phyloP scores from a whole-genome alignment of 2,113 vertebrate genomes.

The Paralichthys olivaceus region DNA sequence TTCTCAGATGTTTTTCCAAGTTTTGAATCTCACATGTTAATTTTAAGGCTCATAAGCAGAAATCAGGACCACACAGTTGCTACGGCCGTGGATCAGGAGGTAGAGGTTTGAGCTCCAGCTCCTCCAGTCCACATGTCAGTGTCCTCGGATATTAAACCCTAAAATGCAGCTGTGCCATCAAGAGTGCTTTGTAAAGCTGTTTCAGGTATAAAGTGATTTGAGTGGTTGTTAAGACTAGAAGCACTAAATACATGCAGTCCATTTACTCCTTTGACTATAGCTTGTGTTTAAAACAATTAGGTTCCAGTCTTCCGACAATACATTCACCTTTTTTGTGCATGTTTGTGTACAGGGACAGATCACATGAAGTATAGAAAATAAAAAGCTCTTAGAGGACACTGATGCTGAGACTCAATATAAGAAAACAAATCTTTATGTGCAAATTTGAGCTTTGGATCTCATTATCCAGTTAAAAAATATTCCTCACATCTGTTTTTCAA shows the following conservation, averaged over 20 bases:
- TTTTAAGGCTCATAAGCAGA: constrained; percentile 16
- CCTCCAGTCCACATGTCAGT: too few relatives aligned
- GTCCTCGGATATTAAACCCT: too few relatives aligned
- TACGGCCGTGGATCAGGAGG: background rate
- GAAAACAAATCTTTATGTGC: too few relatives aligned
- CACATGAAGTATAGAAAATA: background rate
- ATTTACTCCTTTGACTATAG: too few relatives aligned
- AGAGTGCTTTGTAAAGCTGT: too few relatives aligned
- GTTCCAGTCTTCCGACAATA: background rate
- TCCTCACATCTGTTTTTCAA: constrained; percentile 15
- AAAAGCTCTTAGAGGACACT: background rate
- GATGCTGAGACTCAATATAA: background rate
- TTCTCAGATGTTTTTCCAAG: constrained; percentile 31
- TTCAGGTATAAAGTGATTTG: too few relatives aligned
- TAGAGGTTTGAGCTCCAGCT: too few relatives aligned
- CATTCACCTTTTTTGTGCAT: background rate
- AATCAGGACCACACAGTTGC: constrained; percentile 1
- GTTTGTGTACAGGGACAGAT: background rate
- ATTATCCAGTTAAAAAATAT: constrained; percentile 6
- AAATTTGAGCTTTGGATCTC: background rate
- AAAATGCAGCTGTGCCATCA: too few relatives aligned
- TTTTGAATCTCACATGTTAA: constrained; percentile 14
- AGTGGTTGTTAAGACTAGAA: too few relatives aligned
- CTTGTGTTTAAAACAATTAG: background rate
- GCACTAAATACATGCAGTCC: too few relatives aligned